Base-by-base conservation (phyloP, 2,797 vertebrate species). In the Hippocampus kuda region DNA sequence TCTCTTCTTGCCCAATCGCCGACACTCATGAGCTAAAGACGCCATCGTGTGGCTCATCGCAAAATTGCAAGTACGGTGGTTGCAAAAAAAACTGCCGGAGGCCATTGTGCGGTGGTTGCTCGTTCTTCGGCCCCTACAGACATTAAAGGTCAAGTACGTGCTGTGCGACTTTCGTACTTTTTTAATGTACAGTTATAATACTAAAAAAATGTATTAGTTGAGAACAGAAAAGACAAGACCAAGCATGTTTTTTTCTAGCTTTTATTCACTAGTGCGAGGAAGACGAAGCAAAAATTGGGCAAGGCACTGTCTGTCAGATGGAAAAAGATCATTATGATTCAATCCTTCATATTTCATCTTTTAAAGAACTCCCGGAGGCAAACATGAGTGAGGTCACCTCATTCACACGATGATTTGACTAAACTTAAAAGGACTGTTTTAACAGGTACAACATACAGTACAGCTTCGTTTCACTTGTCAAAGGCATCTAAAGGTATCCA, bases 251-350 rank as follows among this genome's bases (percentile, higher is more conserved):
- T 84, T 70, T 69, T 68, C 63, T 51, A 72, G 77, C 42, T 85
- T 90, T 90, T 89, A 90, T 89, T 92, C 74, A 85, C 84, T 86
- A 74, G 71, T 88, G 75, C 87, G 85, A 84, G 83, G 78, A 87
- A 87, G 81, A 86, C 77, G 8, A 48, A 88, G 88, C 86, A 90
- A 83, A 83, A 81, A 77, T 75, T 77, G 74, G 79, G 77, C 69
- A 86, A 88, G 85, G 84, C 80, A 86, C 84, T 76, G 75, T 80
- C 66, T 74, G 68, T 78, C 76, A 72, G 57, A 62, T 78, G 72
- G 64, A 77, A 76, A 78, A 51, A 44, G 70, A 70, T 26, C 67
- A 75, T 77, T 65, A 75, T 56, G 30, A 60, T 76, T 76, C 66
- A 65, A 68, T 81, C 71, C 67, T 68, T 81, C 75, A 63, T n/a